Evolutionary conservation across 2,113 vertebrate species (phyloP).

Genomic region (Pleuronectes platessa): DNA sequence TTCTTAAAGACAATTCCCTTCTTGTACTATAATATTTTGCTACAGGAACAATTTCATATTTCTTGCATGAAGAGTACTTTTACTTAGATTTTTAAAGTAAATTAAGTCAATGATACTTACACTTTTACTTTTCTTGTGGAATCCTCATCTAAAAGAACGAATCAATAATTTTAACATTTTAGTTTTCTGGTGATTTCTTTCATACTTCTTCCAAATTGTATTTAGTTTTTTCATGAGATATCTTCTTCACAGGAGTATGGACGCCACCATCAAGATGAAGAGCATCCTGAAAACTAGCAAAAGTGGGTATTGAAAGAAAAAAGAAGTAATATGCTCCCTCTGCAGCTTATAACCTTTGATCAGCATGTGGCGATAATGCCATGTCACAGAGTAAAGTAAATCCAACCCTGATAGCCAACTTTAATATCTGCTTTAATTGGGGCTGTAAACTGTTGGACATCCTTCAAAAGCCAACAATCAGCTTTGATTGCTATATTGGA

Average conservation of each 20-base stretch:
- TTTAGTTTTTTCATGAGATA: background rate
- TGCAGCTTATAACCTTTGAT: background rate
- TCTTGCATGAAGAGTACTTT: no score
- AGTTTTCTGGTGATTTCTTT: background rate
- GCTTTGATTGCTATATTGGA: background rate
- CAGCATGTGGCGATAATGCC: background rate
- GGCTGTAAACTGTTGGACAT: background rate
- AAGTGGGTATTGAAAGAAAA: constrained; percentile 52
- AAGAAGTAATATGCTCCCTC: background rate
- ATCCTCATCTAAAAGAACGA: no score
- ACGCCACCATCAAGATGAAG: constrained; percentile 59
- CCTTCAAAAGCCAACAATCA: background rate
- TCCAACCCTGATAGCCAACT: background rate
- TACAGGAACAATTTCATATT: no score
- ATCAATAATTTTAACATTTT: background rate
- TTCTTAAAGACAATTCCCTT: no score
- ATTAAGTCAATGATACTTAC: background rate
- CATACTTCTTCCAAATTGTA: background rate
- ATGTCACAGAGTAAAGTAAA: no score
- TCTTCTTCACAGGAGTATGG: constrained; percentile 18
- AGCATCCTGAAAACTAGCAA: constrained; percentile 72
- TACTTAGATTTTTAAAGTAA: background rate
- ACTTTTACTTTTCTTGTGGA: no score
- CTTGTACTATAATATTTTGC: no score
- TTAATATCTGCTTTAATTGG: background rate